phyloP scores from a whole-genome alignment of 2,113 vertebrate genomes.

The Antennarius striatus region DNA sequence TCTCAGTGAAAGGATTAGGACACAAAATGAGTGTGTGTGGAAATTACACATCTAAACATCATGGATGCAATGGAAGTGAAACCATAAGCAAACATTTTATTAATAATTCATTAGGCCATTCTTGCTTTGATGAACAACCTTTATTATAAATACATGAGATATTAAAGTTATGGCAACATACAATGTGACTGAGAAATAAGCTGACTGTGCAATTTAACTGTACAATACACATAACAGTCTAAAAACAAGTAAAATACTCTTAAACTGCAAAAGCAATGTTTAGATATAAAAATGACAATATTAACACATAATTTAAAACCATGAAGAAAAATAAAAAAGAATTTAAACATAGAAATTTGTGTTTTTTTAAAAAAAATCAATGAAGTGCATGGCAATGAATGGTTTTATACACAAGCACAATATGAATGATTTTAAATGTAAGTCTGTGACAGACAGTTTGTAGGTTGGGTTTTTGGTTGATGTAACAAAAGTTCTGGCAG shows the following conservation, averaged over 20 bases:
- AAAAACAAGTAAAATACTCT: conserved; percentile 47
- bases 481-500: conserved; percentile 17
- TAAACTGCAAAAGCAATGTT: conserved; percentile 29
- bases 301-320: conserved; percentile 48
- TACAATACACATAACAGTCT: conserved; percentile 57
- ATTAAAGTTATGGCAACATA: conserved; percentile 72
- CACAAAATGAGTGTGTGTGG: neutral
- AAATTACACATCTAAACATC: conserved; percentile 6
- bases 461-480: neutral
- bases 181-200: conserved; percentile 63
- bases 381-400: conserved; percentile 52
- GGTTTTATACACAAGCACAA: conserved; percentile 39
- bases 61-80: conserved; percentile 33
- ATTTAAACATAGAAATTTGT: conserved; percentile 48
- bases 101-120: conserved; percentile 80
- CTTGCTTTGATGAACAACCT: conserved; percentile 77
- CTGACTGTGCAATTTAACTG: conserved; percentile 56
- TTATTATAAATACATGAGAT: conserved; percentile 84
- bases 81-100: conserved; percentile 69
- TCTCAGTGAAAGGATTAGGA: neutral
- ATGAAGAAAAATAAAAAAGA: conserved; percentile 49
- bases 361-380: conserved; percentile 37
- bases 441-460: conserved; percentile 32
- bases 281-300: conserved; percentile 32
- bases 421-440: conserved; percentile 25